Base-by-base conservation (phyloP, 2,797 vertebrate genomes). In the Xiphorhynchus erythropygius region DNA sequence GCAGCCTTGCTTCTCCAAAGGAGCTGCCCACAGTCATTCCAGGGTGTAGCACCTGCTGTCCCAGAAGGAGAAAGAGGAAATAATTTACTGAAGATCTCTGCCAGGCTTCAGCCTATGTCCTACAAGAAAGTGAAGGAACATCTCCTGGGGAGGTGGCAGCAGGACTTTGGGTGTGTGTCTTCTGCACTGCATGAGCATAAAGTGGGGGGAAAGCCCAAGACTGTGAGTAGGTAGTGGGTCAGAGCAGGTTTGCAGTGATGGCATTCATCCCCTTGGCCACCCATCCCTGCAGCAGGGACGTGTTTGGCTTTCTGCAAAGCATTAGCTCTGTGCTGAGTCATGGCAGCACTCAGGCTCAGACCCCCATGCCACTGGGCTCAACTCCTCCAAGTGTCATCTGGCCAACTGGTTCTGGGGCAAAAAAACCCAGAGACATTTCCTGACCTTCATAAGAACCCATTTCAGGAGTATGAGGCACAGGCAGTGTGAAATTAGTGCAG, bases 341-440 rank as follows among this genome's bases (percentile, higher is more conserved):
- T 9, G 23, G 65, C 57, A 71, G 41, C 0, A 0, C 47, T 37
- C 5, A 1, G 44, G 14, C 24, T 68, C 63, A 46, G 55, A 23
- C 2, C 9, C 27, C 5, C 0, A 0, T 57, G 47, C 10, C 19
- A 1, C 68, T 37, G 41, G 32, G n/a, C 23, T 85, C 0, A 0
- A 22, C 35, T 37, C 14, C 27, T 52, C 70, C 0, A 0, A 57
- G 24, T 41, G 24, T 12, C 7, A 6, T 33, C 60, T 67, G 37
- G 13, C 5, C 41, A 68, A 44, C 24, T 17, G 22, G 13, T 35
- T 85, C 49, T 74, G 37, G 53, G 41, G 42, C 13, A 3, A 37
- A 73, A 91, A 87, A 56, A 39, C 10, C 18, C 1, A 2, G 9
- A 65, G 41, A n/a, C 1, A 21, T 90, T 90, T 88, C 41, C 47